Evolutionary conservation across 2,797 vertebrate species (phyloP), one percentile per base, ranked within the genome.

Genomic region (Myripristis murdjan): DNA sequence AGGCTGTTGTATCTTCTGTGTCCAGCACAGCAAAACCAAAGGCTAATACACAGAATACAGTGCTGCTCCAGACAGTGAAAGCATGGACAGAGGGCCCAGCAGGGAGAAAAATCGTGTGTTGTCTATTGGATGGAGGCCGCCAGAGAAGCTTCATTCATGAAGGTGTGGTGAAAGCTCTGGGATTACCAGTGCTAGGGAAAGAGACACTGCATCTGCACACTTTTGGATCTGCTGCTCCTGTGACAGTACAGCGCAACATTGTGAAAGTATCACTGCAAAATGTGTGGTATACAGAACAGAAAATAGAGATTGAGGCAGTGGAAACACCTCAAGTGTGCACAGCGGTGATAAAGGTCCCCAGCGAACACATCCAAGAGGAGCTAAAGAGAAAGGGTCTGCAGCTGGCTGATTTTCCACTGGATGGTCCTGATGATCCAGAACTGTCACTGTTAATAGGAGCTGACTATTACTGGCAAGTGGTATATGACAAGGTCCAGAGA

Each of bases 161-260:
- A 12, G 35, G 2, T 3, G 6, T 54, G 5, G 56, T 60, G 12
- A 68, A 48, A 54, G 52, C 49, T 0, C 23, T 77, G 5, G 23
- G 39, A 43, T 20, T 79, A 41, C 79, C 79, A 60, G 41, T 73
- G 12, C 14, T 77, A 4, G 69, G 54, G 6, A 57, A 75, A 54
- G 81, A 78, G 57, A 83, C 41, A 5, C 12, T 83, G 2, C 23
- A 54, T 3, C 69, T 74, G 5, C 64, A 87, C 26, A 67, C 53
- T 0, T 87, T 87, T 64, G 71, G 67, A 2, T n/a, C n/a, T n/a
- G n/a, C n/a, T n/a, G n/a, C n/a, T 77, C 79, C 0, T n/a, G 56
- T 16, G 15, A 11, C 35, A 8, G n/a, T 1, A 15, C 14, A 58
- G 20, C 16, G 20, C 26, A 81, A 63, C 14, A 23, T 63, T 26